Conservation (phyloP, 2,113 vertebrate species). For the Neogobius melanostomus region DNA sequence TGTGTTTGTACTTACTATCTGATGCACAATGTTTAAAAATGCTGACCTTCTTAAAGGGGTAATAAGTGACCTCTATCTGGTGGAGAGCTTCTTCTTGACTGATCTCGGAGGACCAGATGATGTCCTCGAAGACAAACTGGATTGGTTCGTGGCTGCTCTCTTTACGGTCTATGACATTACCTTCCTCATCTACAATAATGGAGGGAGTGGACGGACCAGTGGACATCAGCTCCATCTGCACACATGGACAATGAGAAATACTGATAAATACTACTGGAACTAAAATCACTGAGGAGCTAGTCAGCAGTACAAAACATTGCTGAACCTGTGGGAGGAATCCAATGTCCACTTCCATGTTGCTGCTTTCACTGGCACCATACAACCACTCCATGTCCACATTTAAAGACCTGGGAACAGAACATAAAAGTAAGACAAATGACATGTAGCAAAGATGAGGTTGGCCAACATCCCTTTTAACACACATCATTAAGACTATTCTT, state of each 20-base stretch:
- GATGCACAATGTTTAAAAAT: background rate
- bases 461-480: too few relatives aligned
- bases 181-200: conserved; percentile 84
- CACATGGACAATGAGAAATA: conserved; percentile 1
- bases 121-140: conserved; percentile 96
- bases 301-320: conserved; percentile 2
- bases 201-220: conserved; percentile 86
- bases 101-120: conserved; percentile 88
- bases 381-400: conserved; percentile 99
- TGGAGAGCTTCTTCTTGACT: conserved; percentile 81
- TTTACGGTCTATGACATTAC: conserved; percentile 83
- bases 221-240: conserved; percentile 89
- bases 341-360: conserved; percentile 98
- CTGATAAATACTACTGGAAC: too few relatives aligned
- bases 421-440: background rate
- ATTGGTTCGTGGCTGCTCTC: conserved; percentile 81
- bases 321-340: conserved; percentile 93
- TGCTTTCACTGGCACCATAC: conserved; percentile 90
- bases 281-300: background rate
- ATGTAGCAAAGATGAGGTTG: too few relatives aligned
- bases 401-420: conserved; percentile 80
- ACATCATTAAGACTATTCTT: too few relatives aligned
- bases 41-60: conserved; percentile 95
- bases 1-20: background rate
- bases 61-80: conserved; percentile 88